Evolutionary conservation across 2,888 invertebrate species (phyloP), one percentile per base, ranked within the genome.

Genomic region (Gasteruption jaculator): DNA sequence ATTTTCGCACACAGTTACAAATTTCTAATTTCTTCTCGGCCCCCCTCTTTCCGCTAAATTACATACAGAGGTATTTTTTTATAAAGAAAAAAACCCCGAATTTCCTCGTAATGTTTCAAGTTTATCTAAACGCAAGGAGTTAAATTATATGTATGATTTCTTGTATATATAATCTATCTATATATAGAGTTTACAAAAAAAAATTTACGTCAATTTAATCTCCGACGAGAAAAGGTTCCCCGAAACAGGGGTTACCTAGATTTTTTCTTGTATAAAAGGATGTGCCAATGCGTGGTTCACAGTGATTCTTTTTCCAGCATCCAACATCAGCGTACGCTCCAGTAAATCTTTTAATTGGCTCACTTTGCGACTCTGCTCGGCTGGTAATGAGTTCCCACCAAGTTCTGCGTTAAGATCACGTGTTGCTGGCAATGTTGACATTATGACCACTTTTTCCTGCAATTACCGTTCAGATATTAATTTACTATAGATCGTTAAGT

Each of bases 401-500:
- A 99, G 75, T 66, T 99, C 96, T 0, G 83, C 74, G 56, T 87
- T 85, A 43, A 99, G 76, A 66, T 95, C 94, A 21, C 95, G 80
- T 2, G 81, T 80, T 8, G 89, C 80, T 60, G 89, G 89, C 49
- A 99, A 84, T 35, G 90, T 90, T 29, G 94, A 83, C 81, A 97
- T 86, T 30, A 92, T 85, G n/a, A 95, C 93, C 35, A 95, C 78
- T 75, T 99, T 99, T 69, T 96, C 96, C 96, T 96, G 74, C n/a
- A 75, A 74, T 34, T 12, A 37, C n/a, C 36, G 8, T 18, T 10
- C n/a, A 39, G 35, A 30, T 25, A 29, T 11, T 14, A 4, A 24
- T 14, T 21, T 33, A 27, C 25, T 20, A 24, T 14, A 36, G 31
- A 27, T n/a, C n/a, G n/a, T n/a, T n/a, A n/a, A n/a, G n/a, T n/a